phyloP scores from a whole-genome alignment of 1,140 invertebrate genomes.

The Drosophila yakuba region DNA sequence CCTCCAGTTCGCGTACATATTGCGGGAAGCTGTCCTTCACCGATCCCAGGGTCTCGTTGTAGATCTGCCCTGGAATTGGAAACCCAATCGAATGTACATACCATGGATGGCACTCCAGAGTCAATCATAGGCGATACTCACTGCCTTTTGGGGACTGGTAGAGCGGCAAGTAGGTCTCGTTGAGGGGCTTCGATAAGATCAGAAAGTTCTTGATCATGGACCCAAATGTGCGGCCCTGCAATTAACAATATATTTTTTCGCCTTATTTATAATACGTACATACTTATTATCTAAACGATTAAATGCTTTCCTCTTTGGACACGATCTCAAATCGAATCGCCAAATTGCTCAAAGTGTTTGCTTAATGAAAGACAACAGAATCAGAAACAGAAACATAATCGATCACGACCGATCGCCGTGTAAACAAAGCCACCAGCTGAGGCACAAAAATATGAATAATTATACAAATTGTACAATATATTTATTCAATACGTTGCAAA shows the following conservation, averaged over 20 bases:
- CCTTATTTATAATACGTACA: not conserved
- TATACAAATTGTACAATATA: slow-evolving; percentile 51
- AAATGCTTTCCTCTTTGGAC: slow-evolving; percentile 31
- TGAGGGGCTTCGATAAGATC: slow-evolving; percentile 87
- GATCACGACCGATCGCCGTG: slow-evolving; percentile 72
- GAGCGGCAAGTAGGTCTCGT: slow-evolving; percentile 89
- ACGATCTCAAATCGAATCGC: slow-evolving; percentile 28
- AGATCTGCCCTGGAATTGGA: slow-evolving; percentile 85
- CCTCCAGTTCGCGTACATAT: slow-evolving; percentile 93
- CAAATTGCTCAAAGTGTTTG: slow-evolving; percentile 10
- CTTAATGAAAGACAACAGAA: slow-evolving; percentile 16
- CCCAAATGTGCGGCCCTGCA: slow-evolving; percentile 91
- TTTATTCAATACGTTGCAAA: slow-evolving; percentile 30
- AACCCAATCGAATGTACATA: not conserved
- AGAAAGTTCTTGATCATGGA: slow-evolving; percentile 90
- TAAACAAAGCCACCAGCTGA: slow-evolving; percentile 55
- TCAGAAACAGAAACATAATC: slow-evolving; percentile 54
- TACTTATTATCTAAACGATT: slow-evolving; percentile 13
- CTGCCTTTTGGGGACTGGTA: slow-evolving; percentile 89
- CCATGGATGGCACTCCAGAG: not conserved
- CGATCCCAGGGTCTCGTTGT: slow-evolving; percentile 89
- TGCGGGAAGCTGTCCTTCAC: slow-evolving; percentile 91
- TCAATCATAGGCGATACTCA: slow-evolving; percentile 51
- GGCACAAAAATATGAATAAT: slow-evolving; percentile 66
- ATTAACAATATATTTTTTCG: not conserved